These are phyloP conservation scores for Corydoras sp. DNA, from an alignment of 2,113 vertebrate genomes.

Conservation along the genomic window DNA sequence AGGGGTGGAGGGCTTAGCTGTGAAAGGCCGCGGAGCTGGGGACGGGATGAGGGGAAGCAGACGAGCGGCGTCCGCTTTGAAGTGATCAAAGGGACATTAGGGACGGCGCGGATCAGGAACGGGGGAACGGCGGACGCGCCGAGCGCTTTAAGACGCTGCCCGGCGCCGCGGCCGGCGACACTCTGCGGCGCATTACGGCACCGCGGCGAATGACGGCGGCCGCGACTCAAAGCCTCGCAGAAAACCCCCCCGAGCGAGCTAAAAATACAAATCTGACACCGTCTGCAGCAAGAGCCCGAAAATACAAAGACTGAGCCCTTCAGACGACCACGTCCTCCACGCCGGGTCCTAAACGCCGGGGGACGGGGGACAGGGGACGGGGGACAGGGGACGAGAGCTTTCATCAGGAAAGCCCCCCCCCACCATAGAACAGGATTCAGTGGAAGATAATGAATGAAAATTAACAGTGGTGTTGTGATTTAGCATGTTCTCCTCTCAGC, in stretches of 20 bases:
- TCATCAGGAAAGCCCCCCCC: too few species aligned
- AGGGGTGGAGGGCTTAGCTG: conserved; percentile 5
- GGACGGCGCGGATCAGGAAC: conserved; percentile 32
- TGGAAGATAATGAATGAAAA: too few species aligned
- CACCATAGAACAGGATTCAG: too few species aligned
- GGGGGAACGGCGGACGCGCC: conserved; percentile 10
- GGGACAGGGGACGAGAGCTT: too few species aligned
- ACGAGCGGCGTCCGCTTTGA: conserved; percentile 33
- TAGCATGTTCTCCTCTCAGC: too few species aligned
- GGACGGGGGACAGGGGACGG: too few species aligned
- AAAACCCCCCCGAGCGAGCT: conserved; percentile 42
- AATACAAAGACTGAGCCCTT: conserved; percentile 3
- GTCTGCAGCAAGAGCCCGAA: conserved; percentile 29
- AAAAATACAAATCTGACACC: conserved; percentile 50
- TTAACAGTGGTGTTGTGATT: too few species aligned
- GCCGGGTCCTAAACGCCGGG: too few species aligned
- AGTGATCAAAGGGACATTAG: conserved; percentile 43
- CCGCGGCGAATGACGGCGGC: conserved; percentile 38
- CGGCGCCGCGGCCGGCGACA: background rate
- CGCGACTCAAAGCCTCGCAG: conserved; percentile 35
- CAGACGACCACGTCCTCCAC: too few species aligned
- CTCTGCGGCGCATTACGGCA: conserved; percentile 24
- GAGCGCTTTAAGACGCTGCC: conserved; percentile 22
- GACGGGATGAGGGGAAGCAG: conserved; percentile 2
- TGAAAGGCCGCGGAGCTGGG: conserved; percentile 1